Base-by-base conservation (phyloP, 2,888 invertebrate genomes). In the Tiphia femorata region DNA sequence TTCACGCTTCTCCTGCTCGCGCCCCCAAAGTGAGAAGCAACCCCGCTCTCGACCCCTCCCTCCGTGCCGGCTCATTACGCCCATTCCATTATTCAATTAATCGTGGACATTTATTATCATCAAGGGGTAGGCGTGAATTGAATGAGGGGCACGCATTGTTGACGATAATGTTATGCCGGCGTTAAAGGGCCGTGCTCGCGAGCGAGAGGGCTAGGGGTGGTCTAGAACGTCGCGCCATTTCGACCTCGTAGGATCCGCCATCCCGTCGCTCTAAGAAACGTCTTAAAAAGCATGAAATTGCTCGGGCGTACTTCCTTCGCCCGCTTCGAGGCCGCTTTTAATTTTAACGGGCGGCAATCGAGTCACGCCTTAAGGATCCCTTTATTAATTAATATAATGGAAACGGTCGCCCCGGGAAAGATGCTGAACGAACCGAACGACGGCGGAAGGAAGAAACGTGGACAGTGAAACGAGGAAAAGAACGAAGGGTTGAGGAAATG, bases 11-110 rank as follows among this genome's bases (percentile, higher is more conserved):
- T 37, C 27, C 42, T 23, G 68, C 53, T 55, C 54, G 51, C 44
- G 12, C 40, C 42, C 52, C 49, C 56, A 58, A 59, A 62, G 49
- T 56, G 70, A 68, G 63, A 64, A 68, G 42, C 62, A 21, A 25
- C 42, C 12, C 21, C 27, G 12, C 3, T n/a, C 44, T 14, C 29
- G 27, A 12, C 16, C 35, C 7, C 12, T 12, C 47, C 42, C 42
- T 40, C 37, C 54, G 69, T 58, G 68, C 60, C 56, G 66, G 66
- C 67, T 73, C 70, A 76, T 78, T 79, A 77, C 73, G 63, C 69
- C 65, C 72, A 73, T 77, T 77, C 72, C 72, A 76, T 78, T 79
- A 78, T 77, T 77, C 74, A 73, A 80, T 78, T 80, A 77, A 80
- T 78, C 73, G 73, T 58, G 57, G 63, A 65, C 73, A 72, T 78